A percentile compares a stretch with the other conserved stretches of the same genome.
phyloP scores from a whole-genome alignment of 2,888 invertebrate species.

The Meiosimyza decipiens region DNA sequence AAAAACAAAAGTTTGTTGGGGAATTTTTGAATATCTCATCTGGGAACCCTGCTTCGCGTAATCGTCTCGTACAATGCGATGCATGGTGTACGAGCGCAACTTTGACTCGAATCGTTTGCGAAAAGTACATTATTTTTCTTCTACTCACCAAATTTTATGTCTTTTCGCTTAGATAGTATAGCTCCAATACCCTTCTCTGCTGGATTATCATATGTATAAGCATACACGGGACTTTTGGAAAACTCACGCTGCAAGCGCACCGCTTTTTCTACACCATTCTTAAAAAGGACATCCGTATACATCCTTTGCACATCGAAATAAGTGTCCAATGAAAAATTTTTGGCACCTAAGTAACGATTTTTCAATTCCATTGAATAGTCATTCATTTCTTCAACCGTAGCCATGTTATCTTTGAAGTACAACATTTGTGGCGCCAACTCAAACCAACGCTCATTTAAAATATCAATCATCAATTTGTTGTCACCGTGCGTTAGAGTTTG shows the following conservation, averaged over 20 bases:
- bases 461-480: constrained; percentile 67
- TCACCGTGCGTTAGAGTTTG: constrained; percentile 52
- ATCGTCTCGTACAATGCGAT: no score
- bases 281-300: constrained; percentile 75
- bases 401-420: constrained; percentile 72
- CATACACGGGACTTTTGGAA: constrained; percentile 72
- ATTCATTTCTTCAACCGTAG: constrained; percentile 65
- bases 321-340: constrained; percentile 66
- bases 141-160: constrained; percentile 68
- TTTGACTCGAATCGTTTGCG: no score
- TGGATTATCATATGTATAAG: constrained; percentile 75
- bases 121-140: neutral
- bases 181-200: constrained; percentile 72
- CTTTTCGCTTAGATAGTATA: constrained; percentile 68
- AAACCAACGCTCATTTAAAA: constrained; percentile 69
- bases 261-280: constrained; percentile 71
- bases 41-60: no score
- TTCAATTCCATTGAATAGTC: constrained; percentile 46
- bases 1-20: no score
- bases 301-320: constrained; percentile 68
- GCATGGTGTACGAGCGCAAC: no score
- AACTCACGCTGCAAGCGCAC: constrained; percentile 71
- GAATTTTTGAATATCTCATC: no score
- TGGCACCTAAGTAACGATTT: constrained; percentile 47
- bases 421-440: constrained; percentile 72